Evolutionary conservation across 2,797 vertebrate species (phyloP), one percentile per base, ranked within the genome.

Genomic region (Argentina silus): DNA sequence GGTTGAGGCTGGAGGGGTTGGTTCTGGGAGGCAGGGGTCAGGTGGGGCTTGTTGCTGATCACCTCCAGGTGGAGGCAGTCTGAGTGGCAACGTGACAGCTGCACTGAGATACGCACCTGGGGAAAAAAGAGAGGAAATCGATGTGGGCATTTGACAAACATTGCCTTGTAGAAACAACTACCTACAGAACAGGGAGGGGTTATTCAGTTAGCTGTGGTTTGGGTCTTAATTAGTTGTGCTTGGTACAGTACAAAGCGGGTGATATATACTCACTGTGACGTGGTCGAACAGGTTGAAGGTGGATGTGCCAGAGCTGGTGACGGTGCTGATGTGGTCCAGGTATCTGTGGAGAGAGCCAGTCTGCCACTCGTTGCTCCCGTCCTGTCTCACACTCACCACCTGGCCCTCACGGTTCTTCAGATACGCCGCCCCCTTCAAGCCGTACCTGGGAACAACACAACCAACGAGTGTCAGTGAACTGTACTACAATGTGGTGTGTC

Each of bases 391-490:
- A 0, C 90, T 80, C 67, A 97, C 83, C 80, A 99, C 98, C 80
- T 94, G 88, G 2, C 94, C 95, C 12, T 97, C 96, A 12, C 93
- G 94, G 70, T 95, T 97, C 90, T 89, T 97, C 84, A 99, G 44
- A 7, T 97, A 97, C n/a, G 96, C 95, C 0, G 97, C 94, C 48
- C 93, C 97, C 91, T 96, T 98, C 76, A 97, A 91, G 2, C 96
- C 97, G 0, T 96, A 99, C 74, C 98, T 99, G 83, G 4, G 48
- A 51, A 72, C 21, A 8, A 42, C 4, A 27, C 47, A 61, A 55
- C 50, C 50, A n/a, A 63, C 59, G 43, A 7, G 21, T 42, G 59
- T 42, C 6, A 67, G 19, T 36, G 65, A 11, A 9, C 21, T 47
- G 10, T 36, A 36, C 27, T 36, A 36, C 4, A 36, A 36, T 4